Percentiles rank a stretch among this genome's conserved stretches.
These are phyloP conservation scores for Paramuricea clavata DNA, from an alignment of 92 coral and sea anemone genomes.

Conservation along the genomic window DNA sequence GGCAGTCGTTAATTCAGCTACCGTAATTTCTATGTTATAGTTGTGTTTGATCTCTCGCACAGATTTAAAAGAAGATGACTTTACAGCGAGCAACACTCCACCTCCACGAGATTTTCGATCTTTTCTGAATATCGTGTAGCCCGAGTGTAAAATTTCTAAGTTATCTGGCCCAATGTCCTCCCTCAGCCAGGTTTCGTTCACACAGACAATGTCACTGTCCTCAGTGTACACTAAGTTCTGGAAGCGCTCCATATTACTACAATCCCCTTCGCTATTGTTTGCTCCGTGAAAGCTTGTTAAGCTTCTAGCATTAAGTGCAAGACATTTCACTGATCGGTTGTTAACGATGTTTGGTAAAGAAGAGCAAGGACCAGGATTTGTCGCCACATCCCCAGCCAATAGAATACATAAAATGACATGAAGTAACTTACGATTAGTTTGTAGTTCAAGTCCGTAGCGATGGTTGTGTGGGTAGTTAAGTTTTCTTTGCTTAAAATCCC, in stretches of 20 bases:
- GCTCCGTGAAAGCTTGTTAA: constrained; percentile 9
- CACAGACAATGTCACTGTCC: constrained; percentile 53
- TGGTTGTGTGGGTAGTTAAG: no score
- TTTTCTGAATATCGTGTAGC: constrained; percentile 46
- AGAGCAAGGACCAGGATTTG: no score
- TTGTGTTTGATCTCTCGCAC: not conserved
- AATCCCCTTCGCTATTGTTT: not conserved
- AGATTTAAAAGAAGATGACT: not conserved
- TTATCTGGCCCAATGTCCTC: constrained; percentile 19
- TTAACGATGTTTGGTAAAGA: no score
- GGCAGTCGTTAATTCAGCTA: not conserved
- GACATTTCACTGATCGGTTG: not conserved
- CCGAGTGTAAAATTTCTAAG: constrained; percentile 26
- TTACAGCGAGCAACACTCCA: not conserved
- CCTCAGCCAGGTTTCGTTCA: constrained; percentile 58
- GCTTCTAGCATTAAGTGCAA: constrained; percentile 1
- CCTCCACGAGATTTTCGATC: not conserved
- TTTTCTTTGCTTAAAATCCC: no score
- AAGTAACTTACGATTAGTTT: no score
- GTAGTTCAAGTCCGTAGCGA: no score
- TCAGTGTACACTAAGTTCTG: constrained; percentile 48
- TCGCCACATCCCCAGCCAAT: no score
- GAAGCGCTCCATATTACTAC: constrained; percentile 42
- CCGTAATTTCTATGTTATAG: not conserved
- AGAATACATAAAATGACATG: no score